Evolutionary conservation across 2,797 vertebrate genomes (phyloP), one percentile per base, ranked within the genome.

Genomic region (Morelia viridis): DNA sequence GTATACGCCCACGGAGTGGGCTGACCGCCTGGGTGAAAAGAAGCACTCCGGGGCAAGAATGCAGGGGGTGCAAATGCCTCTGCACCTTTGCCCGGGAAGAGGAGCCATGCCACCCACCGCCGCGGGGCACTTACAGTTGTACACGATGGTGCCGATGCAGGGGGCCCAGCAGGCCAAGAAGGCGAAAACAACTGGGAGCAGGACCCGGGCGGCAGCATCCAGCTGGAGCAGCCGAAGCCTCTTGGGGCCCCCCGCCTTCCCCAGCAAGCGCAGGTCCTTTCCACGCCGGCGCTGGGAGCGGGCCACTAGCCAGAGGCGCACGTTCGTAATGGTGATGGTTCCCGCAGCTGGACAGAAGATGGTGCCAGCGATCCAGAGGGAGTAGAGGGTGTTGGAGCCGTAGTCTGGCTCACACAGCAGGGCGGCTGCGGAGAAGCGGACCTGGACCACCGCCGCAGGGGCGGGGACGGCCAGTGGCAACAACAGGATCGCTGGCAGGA

Each of bases 131-230:
- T 97, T 94, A 98, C 98, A 98, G 85, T 98, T 98, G 96, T 98
- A 98, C 90, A 98, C 97, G 96, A 98, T 98, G 56, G 97, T 97
- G 19, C 96, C 97, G 95, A 98, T 98, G 95, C 98, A 98, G 35
- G 98, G 98, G 0, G 97, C 98, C 98, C 98, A 98, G 71, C 98
- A 98, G 24, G 96, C 95, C 95, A 98, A 98, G 95, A 98, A 98
- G 0, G 97, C 98, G 1, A 97, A 96, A 97, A 98, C 98, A 13
- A 98, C 98, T 0, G 98, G 98, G 0, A 98, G 96, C 0, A 98
- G 96, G 35, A 98, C 97, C 7, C 98, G 97, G 17, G 96, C 96
- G 0, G 97, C 97, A 9, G 96, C 96, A 56, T 98, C 97, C 64
- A 96, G 97, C 8, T 96, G 97, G 83, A 93, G 96, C 94, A 96